phyloP scores from a whole-genome alignment of 2,888 invertebrate genomes.

The Gymnosoma rotundatum region DNA sequence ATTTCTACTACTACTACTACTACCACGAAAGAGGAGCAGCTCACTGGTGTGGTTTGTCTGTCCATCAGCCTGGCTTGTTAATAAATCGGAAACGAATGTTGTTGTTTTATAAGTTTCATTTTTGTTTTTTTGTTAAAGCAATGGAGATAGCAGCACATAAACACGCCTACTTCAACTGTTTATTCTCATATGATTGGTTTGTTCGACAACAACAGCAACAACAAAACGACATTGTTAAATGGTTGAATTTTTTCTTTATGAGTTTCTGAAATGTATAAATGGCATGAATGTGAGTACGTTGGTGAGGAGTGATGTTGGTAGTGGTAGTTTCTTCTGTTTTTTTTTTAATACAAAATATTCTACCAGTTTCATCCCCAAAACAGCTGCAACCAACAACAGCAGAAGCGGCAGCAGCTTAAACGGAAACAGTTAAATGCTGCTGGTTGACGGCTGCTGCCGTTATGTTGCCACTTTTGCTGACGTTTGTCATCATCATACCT shows the following conservation, averaged over 20 bases:
- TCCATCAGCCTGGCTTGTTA: too few relatives aligned
- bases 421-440: slow-evolving; percentile 79
- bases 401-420: slow-evolving; percentile 72
- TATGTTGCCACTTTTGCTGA: slow-evolving; percentile 71
- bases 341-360: slow-evolving; percentile 8
- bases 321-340: slow-evolving; percentile 49
- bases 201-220: slow-evolving; percentile 24
- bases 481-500: slow-evolving; percentile 64
- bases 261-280: background rate
- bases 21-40: slow-evolving; percentile 38
- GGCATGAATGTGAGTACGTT: background rate
- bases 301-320: slow-evolving; percentile 13
- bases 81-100: slow-evolving; percentile 5
- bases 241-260: background rate
- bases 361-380: slow-evolving; percentile 54
- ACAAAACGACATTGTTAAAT: background rate
- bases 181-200: slow-evolving; percentile 58
- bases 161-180: slow-evolving; percentile 67
- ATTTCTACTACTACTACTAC: slow-evolving; percentile 34
- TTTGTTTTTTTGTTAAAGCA: slow-evolving; percentile 30
- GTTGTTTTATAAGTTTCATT: background rate
- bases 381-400: slow-evolving; percentile 48
- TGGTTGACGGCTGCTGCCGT: slow-evolving; percentile 79
- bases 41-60: slow-evolving; percentile 18
- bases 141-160: slow-evolving; percentile 49